Conservation (phyloP, 2,113 vertebrate species). For the Aplodontia rufa region DNA sequence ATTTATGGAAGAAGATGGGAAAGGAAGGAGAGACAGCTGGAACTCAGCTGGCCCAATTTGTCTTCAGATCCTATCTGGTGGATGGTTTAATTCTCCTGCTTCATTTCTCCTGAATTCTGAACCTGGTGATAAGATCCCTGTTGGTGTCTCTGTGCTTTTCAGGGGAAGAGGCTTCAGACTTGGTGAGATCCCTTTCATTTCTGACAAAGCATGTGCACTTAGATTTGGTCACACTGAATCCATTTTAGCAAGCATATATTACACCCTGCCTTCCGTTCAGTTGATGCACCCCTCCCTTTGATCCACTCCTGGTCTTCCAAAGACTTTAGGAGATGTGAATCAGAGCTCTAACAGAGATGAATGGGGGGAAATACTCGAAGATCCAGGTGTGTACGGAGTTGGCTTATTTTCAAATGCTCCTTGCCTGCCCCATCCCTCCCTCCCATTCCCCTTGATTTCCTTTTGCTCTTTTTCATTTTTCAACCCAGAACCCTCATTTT, state of each 20-base stretch:
- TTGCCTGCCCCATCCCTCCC: neutral
- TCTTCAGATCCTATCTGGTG: slow-evolving; percentile 37
- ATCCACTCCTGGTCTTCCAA: neutral
- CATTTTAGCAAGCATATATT: neutral
- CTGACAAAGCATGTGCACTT: slow-evolving; percentile 61
- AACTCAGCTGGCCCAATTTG: neutral
- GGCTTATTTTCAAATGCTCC: neutral
- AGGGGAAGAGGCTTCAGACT: neutral
- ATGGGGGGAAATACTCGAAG: neutral
- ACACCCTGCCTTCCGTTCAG: neutral
- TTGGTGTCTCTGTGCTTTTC: neutral
- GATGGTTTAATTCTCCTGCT: neutral
- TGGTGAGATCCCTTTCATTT: slow-evolving; percentile 54
- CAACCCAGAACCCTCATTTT: slow-evolving; percentile 22
- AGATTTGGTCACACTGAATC: slow-evolving; percentile 10
- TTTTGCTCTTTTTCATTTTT: slow-evolving; percentile 57
- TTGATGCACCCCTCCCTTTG: neutral
- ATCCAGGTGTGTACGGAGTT: neutral
- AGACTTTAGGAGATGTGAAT: neutral
- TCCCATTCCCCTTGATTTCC: neutral
- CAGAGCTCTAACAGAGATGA: neutral
- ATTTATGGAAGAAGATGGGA: neutral
- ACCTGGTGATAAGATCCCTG: slow-evolving; percentile 47
- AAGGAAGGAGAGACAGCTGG: neutral
- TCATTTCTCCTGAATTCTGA: slow-evolving; percentile 34